Conservation (phyloP, 2,113 vertebrate genomes). For the Syngnathus scovelli region DNA sequence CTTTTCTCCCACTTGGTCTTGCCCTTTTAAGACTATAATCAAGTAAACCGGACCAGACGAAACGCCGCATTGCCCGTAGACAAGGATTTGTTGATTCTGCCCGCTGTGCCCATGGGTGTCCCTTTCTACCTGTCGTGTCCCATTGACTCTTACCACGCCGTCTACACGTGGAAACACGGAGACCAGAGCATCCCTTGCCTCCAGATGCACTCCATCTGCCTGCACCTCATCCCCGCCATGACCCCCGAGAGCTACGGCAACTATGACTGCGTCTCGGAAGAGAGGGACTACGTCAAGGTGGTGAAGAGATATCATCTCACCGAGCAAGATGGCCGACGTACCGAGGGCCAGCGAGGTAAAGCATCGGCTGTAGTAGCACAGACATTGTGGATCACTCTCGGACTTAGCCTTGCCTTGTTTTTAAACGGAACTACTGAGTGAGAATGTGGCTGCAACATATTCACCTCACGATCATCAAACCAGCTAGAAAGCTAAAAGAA, state of each 20-base stretch:
- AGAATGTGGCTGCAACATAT: neutral
- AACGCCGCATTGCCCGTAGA: neutral
- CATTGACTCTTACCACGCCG: constrained; percentile 70
- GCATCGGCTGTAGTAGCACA: constrained; percentile 9
- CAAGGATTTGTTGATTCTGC: neutral
- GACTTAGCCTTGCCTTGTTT: constrained; percentile 3
- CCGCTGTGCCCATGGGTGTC: constrained; percentile 40
- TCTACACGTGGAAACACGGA: constrained; percentile 64
- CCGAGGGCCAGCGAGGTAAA: neutral
- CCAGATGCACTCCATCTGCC: constrained; percentile 57
- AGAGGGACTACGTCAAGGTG: constrained; percentile 53
- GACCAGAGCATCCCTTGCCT: constrained; percentile 45
- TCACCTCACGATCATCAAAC: neutral
- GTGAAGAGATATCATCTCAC: constrained; percentile 50
- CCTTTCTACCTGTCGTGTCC: constrained; percentile 73
- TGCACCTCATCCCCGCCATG: constrained; percentile 67
- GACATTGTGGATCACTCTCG: constrained; percentile 8
- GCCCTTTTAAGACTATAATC: constrained; percentile 15
- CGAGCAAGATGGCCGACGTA: neutral
- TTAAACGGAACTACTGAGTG: neutral
- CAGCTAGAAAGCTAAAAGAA: neutral
- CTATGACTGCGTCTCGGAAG: constrained; percentile 63
- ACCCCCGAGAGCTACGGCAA: constrained; percentile 41
- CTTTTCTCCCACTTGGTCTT: neutral
- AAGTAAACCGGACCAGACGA: constrained; percentile 32